Base-by-base conservation (phyloP, 2,113 vertebrate species). In the Columbina picui region DNA sequence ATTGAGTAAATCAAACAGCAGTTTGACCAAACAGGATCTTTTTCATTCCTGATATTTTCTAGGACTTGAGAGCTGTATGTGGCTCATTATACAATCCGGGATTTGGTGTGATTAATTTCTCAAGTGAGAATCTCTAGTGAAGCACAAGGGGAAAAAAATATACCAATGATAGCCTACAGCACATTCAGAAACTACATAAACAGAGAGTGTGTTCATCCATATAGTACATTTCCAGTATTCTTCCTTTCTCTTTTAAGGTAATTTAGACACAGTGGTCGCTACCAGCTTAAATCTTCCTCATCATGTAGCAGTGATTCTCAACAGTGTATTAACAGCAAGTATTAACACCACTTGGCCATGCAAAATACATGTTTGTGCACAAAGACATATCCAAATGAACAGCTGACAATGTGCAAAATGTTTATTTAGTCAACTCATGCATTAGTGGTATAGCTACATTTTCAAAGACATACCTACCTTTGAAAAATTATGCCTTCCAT, bases 31-130 rank as follows among this genome's bases (percentile, higher is more conserved):
- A 99, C 20, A 98, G 97, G 22, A 89, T 97, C 81, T 81, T 98
- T 94, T 98, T 98, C 52, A 92, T 52, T 55, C 90, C 93, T 47
- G 68, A 78, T 71, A 65, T 92, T 97, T 97, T 98, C 84, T 95
- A 94, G 67, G 84, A 87, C 86, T 98, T 94, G 32, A 98, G 90
- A 94, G 98, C 96, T 84, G 94, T 97, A 63, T 76, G 78, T 13
- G 96, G 97, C 95, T 98, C 98, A 84, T 98, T 94, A 83, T 98
- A 98, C 8, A 89, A 89, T 41, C 98, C 98, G 87, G 98, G 98
- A 97, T 98, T 98, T 70, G 98, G 98, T 47, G 97, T 90, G 82
- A 97, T 91, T 91, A 98, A 98, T 95, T 98, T 98, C 53, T 95
- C 43, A 34, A 91, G 56, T 41, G 79, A 64, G 89, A 99, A 99